Conservation (phyloP, 1,140 invertebrate genomes). For the Pogonognathellus flavescens region DNA sequence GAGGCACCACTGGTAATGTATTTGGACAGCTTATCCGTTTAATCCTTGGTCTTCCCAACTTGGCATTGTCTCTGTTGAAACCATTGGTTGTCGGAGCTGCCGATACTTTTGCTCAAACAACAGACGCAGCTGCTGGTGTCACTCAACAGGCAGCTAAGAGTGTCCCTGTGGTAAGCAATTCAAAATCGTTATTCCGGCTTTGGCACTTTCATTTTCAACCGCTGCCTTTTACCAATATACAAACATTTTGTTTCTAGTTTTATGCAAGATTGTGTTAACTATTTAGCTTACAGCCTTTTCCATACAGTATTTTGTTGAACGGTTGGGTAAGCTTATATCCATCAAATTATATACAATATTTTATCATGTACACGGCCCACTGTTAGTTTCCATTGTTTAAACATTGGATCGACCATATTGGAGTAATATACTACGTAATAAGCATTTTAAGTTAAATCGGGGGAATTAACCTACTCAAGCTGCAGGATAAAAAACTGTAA, state of each 20-base stretch:
- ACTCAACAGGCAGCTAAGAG: conserved; percentile 67
- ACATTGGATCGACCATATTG: too few species aligned
- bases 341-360: too few species aligned
- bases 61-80: conserved; percentile 66
- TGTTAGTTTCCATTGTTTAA: too few species aligned
- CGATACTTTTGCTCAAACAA: conserved; percentile 67
- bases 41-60: conserved; percentile 66
- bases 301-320: too few species aligned
- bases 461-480: too few species aligned
- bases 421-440: too few species aligned
- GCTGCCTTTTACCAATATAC: background rate
- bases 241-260: background rate
- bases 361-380: too few species aligned
- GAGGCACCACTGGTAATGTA: conserved; percentile 67
- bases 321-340: too few species aligned
- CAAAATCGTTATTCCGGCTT: background rate
- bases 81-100: conserved; percentile 67
- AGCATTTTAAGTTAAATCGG: too few species aligned
- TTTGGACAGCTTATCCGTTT: conserved; percentile 67
- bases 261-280: background rate
- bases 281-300: background rate
- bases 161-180: conserved; percentile 65
- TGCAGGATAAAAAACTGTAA: too few species aligned
- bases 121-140: conserved; percentile 67
- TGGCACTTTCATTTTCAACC: background rate